These are phyloP conservation scores for Pseudomyrmex pallidus DNA, from an alignment of 1,140 invertebrate genomes.

Conservation along the genomic window DNA sequence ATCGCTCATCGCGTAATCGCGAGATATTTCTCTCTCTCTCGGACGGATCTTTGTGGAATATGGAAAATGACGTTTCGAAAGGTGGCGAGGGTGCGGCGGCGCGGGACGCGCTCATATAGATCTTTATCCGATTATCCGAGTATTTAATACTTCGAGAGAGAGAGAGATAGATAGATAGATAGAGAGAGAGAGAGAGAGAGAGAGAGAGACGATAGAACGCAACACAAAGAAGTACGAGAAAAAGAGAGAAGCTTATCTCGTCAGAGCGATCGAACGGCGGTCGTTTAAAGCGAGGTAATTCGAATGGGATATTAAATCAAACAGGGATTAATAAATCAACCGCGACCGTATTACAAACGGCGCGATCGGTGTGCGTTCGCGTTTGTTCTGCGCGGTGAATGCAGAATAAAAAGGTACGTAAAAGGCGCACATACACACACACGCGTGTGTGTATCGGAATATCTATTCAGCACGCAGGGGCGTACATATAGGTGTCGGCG, in stretches of 20 bases:
- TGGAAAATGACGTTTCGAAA: slow-evolving; percentile 51
- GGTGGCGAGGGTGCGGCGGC: slow-evolving; percentile 28
- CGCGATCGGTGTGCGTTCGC: slow-evolving; percentile 3
- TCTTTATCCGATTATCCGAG: slow-evolving; percentile 49
- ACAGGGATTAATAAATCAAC: slow-evolving; percentile 63
- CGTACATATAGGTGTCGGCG: slow-evolving; percentile 39
- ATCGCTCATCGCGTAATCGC: slow-evolving; percentile 37
- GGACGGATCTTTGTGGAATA: slow-evolving; percentile 17
- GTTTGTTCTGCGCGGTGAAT: slow-evolving; percentile 13
- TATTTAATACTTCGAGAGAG: slow-evolving; percentile 8
- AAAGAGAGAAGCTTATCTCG: slow-evolving; percentile 19
- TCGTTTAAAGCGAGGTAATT: slow-evolving; percentile 51
- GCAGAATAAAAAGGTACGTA: slow-evolving; percentile 14
- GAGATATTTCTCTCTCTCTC: slow-evolving; percentile 12
- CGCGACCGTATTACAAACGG: slow-evolving; percentile 52
- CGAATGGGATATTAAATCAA: slow-evolving; percentile 65
- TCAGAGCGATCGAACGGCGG: slow-evolving; percentile 26
- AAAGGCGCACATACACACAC: too few relatives aligned
- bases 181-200: background rate
- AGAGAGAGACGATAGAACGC: slow-evolving; percentile 8
- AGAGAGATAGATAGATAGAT: background rate
- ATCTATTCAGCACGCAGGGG: slow-evolving; percentile 40
- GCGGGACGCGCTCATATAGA: slow-evolving; percentile 14
- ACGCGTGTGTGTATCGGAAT: background rate
- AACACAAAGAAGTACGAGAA: background rate